Conservation (phyloP, 2,888 invertebrate species). For the Tipula confusa region DNA sequence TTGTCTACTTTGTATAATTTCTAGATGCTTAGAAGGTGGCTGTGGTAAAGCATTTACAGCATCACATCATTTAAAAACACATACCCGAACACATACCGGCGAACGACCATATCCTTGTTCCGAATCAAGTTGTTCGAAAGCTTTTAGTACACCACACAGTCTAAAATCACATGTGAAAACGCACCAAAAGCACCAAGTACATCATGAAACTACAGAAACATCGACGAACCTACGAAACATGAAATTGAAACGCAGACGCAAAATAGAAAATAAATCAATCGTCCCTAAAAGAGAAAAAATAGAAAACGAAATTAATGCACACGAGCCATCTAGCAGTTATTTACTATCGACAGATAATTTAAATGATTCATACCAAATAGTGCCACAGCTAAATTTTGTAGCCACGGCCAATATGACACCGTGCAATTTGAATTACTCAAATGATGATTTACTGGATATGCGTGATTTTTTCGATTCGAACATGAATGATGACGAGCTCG, state of each 20-base stretch:
- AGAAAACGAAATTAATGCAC: neutral
- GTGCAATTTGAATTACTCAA: conserved; percentile 28
- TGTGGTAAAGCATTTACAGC: conserved; percentile 92
- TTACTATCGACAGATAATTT: neutral
- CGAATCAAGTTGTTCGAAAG: conserved; percentile 62
- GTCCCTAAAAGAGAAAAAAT: neutral
- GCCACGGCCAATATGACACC: conserved; percentile 32
- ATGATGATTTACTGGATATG: conserved; percentile 33
- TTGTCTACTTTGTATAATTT: neutral
- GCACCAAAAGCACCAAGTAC: conserved; percentile 55
- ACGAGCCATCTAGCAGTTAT: neutral
- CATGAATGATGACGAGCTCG: neutral
- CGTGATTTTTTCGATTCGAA: conserved; percentile 30
- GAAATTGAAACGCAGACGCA: conserved; percentile 14
- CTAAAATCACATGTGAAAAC: conserved; percentile 73
- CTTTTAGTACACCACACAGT: conserved; percentile 82
- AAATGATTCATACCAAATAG: neutral
- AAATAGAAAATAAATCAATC: neutral
- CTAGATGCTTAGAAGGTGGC: conserved; percentile 72
- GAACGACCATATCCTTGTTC: conserved; percentile 75
- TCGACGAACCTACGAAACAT: neutral
- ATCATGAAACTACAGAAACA: neutral
- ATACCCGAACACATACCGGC: conserved; percentile 67
- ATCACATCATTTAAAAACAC: conserved; percentile 90
- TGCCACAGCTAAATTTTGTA: conserved; percentile 30